Evolutionary conservation across 2,797 vertebrate genomes (phyloP).

Genomic region (Coreius guichenoti): DNA sequence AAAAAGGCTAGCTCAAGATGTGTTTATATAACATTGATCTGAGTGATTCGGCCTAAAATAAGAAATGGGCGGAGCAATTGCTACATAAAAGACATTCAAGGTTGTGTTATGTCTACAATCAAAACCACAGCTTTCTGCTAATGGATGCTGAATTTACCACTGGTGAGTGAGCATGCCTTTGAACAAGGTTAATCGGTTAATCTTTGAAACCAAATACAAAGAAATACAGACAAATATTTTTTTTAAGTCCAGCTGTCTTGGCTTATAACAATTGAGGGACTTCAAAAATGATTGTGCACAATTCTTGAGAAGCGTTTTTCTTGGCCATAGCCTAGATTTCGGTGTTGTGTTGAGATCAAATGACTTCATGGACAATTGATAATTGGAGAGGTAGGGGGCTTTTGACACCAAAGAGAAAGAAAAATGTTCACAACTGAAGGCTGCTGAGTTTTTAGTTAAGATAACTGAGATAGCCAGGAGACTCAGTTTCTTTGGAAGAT

Average conservation of each 20-base stretch:
- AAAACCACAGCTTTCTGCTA: conserved; percentile 21
- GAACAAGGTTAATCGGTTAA: background rate
- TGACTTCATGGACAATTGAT: background rate
- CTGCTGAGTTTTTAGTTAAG: background rate
- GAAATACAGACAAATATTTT: conserved; percentile 11
- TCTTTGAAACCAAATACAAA: conserved; percentile 6
- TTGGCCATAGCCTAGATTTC: background rate
- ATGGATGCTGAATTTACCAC: background rate
- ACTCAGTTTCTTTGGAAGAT: background rate
- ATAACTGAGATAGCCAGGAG: background rate
- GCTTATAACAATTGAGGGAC: background rate
- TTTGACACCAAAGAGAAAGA: background rate
- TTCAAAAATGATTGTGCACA: background rate
- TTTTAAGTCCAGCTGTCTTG: conserved; percentile 9
- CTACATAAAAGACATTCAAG: conserved; percentile 38
- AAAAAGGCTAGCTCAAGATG: background rate
- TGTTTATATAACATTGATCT: conserved; percentile 16
- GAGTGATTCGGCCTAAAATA: conserved; percentile 17
- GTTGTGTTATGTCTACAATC: conserved; percentile 48
- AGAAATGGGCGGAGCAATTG: conserved; percentile 27
- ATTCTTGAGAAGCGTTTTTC: background rate
- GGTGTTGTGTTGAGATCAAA: background rate
- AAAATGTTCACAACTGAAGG: background rate
- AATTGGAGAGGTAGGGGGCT: too few relatives aligned
- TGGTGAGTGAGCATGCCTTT: background rate